Evolutionary conservation across 2,797 vertebrate species (phyloP).

Genomic region (Poecile montanus): DNA sequence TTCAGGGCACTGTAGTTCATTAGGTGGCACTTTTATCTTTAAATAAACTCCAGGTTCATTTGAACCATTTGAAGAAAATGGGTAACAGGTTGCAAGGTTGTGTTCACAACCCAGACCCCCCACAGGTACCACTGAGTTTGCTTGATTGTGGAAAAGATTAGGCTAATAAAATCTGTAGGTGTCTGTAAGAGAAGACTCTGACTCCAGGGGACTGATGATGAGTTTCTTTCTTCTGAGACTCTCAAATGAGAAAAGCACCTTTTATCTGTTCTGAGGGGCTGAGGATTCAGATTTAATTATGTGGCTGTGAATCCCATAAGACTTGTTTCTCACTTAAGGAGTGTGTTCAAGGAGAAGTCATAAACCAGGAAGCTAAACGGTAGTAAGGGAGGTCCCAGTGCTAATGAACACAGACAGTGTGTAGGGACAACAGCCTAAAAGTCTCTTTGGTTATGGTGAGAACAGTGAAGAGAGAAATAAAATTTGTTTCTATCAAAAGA

Average conservation of each 20-base stretch:
- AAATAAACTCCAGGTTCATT: background rate
- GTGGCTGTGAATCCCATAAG: background rate
- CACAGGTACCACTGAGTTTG: background rate
- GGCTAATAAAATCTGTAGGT: background rate
- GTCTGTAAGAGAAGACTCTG: background rate
- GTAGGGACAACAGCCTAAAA: background rate
- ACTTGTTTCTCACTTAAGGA: background rate
- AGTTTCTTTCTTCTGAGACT: background rate
- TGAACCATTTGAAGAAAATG: background rate
- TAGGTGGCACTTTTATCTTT: background rate
- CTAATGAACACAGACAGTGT: background rate
- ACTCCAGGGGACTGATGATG: background rate
- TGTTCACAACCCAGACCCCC: background rate
- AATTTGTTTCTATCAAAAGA: background rate
- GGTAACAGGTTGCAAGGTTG: background rate
- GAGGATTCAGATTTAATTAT: background rate
- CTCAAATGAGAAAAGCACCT: background rate
- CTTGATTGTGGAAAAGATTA: background rate
- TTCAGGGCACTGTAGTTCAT: background rate
- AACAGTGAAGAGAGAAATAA: background rate
- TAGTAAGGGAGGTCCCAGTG: background rate
- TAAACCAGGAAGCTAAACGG: background rate
- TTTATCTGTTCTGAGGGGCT: background rate
- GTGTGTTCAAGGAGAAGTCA: background rate
- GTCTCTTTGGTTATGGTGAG: background rate